These are phyloP conservation scores for Nezara viridula DNA, from an alignment of 2,888 invertebrate species.

Conservation along the genomic window DNA sequence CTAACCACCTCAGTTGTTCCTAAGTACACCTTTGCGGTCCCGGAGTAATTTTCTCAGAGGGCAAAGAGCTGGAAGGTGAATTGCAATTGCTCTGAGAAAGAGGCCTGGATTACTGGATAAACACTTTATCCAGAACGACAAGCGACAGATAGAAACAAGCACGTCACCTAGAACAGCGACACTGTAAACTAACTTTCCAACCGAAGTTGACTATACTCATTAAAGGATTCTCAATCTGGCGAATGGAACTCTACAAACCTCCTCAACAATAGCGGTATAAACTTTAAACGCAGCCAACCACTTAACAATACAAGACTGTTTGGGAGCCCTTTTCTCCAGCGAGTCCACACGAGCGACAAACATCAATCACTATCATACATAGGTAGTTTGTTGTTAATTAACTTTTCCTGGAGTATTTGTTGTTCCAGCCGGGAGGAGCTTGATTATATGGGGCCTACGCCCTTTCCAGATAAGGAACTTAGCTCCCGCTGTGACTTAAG, in stretches of 20 bases:
- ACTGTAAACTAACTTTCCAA: constrained; percentile 5
- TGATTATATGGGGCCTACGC: not conserved
- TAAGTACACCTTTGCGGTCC: not conserved
- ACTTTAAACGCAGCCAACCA: not conserved
- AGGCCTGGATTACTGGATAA: constrained; percentile 1
- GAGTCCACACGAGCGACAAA: not conserved
- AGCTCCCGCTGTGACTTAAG: not conserved
- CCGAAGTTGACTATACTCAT: not conserved
- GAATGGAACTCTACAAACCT: not conserved
- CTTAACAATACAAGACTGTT: not conserved
- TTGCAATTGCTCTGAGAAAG: not conserved
- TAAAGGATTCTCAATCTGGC: not conserved
- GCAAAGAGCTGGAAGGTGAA: not conserved
- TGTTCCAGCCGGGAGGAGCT: not conserved
- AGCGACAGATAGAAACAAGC: constrained; percentile 4
- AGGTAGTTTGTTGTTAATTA: not conserved
- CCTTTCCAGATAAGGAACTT: not conserved
- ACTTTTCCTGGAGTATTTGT: not conserved
- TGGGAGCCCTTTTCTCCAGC: not conserved
- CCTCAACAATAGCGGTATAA: not conserved
- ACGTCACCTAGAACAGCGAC: not conserved
- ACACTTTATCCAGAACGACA: not conserved
- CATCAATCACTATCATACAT: constrained; percentile 21
- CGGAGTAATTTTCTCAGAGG: not conserved
- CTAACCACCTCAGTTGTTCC: too few relatives aligned